Evolutionary conservation across 1,140 invertebrate genomes (phyloP), one percentile per base, ranked within the genome.

Genomic region (Drosophila ficusphila): DNA sequence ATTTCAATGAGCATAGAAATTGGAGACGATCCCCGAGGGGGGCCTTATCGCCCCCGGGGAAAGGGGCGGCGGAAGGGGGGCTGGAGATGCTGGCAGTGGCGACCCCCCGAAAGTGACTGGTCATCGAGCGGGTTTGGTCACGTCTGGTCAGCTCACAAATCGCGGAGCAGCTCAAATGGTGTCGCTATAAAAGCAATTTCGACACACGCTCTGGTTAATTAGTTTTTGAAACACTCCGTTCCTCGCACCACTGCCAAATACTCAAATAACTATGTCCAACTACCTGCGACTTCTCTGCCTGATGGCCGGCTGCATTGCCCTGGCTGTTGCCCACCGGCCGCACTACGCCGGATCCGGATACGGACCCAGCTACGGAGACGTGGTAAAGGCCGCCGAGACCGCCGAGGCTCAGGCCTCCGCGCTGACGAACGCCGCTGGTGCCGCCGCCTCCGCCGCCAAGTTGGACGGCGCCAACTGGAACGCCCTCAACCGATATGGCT

Each of bases 121-220:
- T 42, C 54, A 44, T 57, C 21, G 60, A 60, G 60, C 47, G 16
- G 52, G 31, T 79, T 88, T 88, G 77, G 82, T 88, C 82, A 88
- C 82, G 82, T 88, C 76, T 78, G 76, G 77, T 49, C 56, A 56
- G 46, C 81, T 64, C 82, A 88, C 81, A 86, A 86, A 86, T 86
- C 82, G 57, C 82, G 61, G 39, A 53, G 16, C 51, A 75, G 42
- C 73, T 54, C 60, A 82, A 88, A 82, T 75, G 73, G 42, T 58
- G 62, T 88, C 76, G 83, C 83, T 88, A 88, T 88, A 88, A 88
- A 88, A 88, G 82, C 82, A 88, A 88, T 89, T 88, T 88, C 78
- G 65, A 58, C 82, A 82, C 69, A 76, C 74, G 82, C 82, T 82
- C 21, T 70, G 76, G 73, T 62, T 75, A 88, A 86, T 86, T 86